Percentiles rank a stretch among this genome's conserved stretches.
Evolutionary conservation across 2,113 vertebrate species (phyloP).

Genomic region (Lepisosteus osseus): DNA sequence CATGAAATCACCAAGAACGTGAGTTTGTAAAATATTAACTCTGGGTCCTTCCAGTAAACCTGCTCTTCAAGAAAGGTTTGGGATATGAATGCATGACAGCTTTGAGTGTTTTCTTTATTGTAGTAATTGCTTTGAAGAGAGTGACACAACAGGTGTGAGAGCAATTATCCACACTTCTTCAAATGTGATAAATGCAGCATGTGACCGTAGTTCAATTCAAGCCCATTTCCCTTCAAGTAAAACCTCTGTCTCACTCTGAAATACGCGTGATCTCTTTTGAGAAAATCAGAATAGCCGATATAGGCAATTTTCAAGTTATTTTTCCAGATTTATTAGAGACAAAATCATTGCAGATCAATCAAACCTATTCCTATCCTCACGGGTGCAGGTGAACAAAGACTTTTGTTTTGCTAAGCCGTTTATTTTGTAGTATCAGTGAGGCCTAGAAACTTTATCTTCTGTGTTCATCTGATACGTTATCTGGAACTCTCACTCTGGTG

Average conservation of each 20-base stretch:
- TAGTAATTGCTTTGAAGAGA: slow-evolving; percentile 29
- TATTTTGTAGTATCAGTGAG: no score
- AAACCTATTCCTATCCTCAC: not conserved
- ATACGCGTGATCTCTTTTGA: no score
- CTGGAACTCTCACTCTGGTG: no score
- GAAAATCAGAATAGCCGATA: no score
- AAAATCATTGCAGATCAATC: slow-evolving; percentile 13
- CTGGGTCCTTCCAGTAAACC: slow-evolving; percentile 15
- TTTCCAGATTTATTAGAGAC: not conserved
- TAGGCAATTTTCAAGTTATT: not conserved
- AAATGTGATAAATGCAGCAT: slow-evolving; percentile 7
- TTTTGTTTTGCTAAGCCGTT: no score
- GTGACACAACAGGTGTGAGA: slow-evolving; percentile 45
- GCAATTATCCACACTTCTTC: slow-evolving; percentile 6
- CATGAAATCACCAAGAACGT: slow-evolving; percentile 13
- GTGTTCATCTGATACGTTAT: no score
- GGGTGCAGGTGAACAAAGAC: no score
- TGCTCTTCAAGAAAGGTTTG: slow-evolving; percentile 6
- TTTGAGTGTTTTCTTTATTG: slow-evolving; percentile 34
- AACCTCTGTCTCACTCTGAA: no score
- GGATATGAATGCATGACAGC: slow-evolving; percentile 24
- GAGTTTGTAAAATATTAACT: slow-evolving; percentile 21
- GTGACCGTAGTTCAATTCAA: not conserved
- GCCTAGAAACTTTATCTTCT: no score
- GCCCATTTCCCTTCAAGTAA: not conserved